These are phyloP conservation scores for Metridium senile DNA, from an alignment of 92 coral and sea anemone species.

Conservation along the genomic window DNA sequence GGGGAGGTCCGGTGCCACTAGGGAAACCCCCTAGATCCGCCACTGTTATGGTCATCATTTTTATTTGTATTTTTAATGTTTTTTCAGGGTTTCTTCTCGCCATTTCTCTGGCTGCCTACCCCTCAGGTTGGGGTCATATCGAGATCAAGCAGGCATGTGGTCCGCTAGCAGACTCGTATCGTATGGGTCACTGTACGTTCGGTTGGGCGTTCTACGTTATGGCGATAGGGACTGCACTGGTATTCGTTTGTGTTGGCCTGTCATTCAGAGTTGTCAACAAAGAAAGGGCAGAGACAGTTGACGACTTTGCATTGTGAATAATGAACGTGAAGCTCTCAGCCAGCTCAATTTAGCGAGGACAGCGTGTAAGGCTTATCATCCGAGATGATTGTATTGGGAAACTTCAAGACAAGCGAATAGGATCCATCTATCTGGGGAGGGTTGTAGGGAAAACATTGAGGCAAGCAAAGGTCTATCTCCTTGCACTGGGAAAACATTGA, in stretches of 20 bases:
- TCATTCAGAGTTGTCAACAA: constrained; percentile 61
- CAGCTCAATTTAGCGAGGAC: too few species aligned
- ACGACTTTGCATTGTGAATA: background rate
- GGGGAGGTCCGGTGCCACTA: too few species aligned
- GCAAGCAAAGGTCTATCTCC: too few species aligned
- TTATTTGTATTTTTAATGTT: too few species aligned
- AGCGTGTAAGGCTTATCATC: too few species aligned
- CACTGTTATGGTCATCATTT: too few species aligned
- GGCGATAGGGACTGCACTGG: constrained; percentile 56
- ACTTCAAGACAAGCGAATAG: too few species aligned
- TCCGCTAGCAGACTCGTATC: constrained; percentile 56
- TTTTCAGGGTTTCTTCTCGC: constrained; percentile 70
- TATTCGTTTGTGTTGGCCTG: constrained; percentile 69
- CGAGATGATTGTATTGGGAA: too few species aligned
- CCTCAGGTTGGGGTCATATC: constrained; percentile 89
- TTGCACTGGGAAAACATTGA: too few species aligned
- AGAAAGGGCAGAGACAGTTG: background rate
- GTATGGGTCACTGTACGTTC: constrained; percentile 71
- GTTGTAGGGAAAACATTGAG: too few species aligned
- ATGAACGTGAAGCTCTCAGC: background rate
- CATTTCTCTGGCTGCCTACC: constrained; percentile 81
- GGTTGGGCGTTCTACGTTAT: constrained; percentile 79
- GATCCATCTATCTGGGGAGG: too few species aligned
- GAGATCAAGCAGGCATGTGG: constrained; percentile 94
- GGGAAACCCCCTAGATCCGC: too few species aligned